A percentile compares a stretch with the other conserved stretches of the same genome.
phyloP scores from a whole-genome alignment of 2,888 invertebrate species.

The Dasysyrphus tricinctus region DNA sequence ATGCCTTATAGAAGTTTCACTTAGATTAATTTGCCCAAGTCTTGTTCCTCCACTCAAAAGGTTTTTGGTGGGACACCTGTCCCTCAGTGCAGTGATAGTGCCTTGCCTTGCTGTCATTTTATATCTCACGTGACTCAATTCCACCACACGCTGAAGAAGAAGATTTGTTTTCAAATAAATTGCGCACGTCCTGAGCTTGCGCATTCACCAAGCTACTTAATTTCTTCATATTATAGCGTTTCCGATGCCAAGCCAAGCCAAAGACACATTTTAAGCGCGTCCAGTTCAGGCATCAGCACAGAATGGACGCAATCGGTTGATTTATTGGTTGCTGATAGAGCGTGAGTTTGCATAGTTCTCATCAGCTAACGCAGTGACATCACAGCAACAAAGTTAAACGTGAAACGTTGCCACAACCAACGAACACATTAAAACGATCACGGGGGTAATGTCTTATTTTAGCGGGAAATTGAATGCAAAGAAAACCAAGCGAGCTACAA shows the following conservation, averaged over 20 bases:
- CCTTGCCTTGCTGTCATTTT: slow-evolving; percentile 51
- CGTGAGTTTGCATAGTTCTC: slow-evolving; percentile 54
- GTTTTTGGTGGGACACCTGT: slow-evolving; percentile 57
- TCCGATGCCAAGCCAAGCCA: not conserved
- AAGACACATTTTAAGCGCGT: not conserved
- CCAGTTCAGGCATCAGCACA: not conserved
- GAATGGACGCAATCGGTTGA: slow-evolving; percentile 40
- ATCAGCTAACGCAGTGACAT: slow-evolving; percentile 21
- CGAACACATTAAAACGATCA: slow-evolving; percentile 55
- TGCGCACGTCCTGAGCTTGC: slow-evolving; percentile 46
- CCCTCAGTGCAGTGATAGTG: slow-evolving; percentile 42
- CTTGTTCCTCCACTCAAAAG: not conserved
- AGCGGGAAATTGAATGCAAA: too few species aligned
- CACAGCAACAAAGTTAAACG: slow-evolving; percentile 32
- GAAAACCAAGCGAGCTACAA: too few species aligned
- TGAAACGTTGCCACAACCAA: slow-evolving; percentile 24
- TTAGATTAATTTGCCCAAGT: slow-evolving; percentile 33
- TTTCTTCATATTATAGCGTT: slow-evolving; percentile 40
- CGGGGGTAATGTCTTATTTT: too few species aligned
- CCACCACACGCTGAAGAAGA: not conserved
- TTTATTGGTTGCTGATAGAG: slow-evolving; percentile 63
- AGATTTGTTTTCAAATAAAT: slow-evolving; percentile 67
- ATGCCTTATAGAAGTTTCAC: slow-evolving; percentile 16
- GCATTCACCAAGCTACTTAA: slow-evolving; percentile 54
- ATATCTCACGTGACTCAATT: slow-evolving; percentile 65